Percentiles rank a stretch among this genome's conserved stretches.
phyloP scores from a whole-genome alignment of 2,113 vertebrate genomes.

The Hippotragus niger region DNA sequence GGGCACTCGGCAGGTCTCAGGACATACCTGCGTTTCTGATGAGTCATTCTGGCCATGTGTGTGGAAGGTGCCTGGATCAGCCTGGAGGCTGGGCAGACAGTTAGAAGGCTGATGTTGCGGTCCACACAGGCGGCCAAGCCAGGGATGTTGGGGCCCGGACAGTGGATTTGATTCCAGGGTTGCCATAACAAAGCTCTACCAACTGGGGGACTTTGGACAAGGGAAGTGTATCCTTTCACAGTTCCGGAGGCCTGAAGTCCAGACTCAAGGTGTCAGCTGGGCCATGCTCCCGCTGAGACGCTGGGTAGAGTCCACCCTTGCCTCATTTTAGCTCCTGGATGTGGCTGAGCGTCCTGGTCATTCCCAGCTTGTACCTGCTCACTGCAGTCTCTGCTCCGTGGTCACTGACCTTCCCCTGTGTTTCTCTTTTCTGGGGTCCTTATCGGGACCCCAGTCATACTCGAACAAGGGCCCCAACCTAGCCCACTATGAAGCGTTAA shows the following conservation, averaged over 20 bases:
- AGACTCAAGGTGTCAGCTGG: neutral
- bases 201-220: neutral
- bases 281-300: neutral
- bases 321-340: rapidly evolving
- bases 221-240: no score
- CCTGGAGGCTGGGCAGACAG: rapidly evolving
- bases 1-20: rapidly evolving
- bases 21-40: rapidly evolving
- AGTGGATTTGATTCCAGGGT: neutral
- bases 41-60: rapidly evolving
- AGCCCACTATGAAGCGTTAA: neutral
- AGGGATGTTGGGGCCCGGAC: no score
- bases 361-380: no score
- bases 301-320: neutral
- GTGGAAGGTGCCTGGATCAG: no score
- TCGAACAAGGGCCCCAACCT: neutral
- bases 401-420: no score
- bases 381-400: neutral
- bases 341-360: rapidly evolving
- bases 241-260: neutral
- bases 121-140: rapidly evolving
- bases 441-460: neutral
- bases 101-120: neutral
- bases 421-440: neutral
- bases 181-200: no score